Base-by-base conservation (phyloP, 2,797 vertebrate species). In the Chlorospingus semifuscus region DNA sequence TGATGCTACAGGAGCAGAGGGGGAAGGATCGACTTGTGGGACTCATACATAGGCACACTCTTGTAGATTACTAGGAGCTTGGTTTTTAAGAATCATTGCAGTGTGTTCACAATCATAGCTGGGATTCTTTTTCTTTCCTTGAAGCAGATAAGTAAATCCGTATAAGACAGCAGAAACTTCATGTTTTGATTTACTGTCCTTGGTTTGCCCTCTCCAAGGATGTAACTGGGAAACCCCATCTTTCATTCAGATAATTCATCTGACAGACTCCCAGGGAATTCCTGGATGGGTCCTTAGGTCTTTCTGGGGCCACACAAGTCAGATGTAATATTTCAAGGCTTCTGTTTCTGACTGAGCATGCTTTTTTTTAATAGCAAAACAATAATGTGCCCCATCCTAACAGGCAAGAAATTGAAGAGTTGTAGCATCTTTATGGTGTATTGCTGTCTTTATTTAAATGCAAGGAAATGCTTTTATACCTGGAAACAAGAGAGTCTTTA, bases 21-120 rank as follows among this genome's bases (percentile, higher is more conserved):
- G 2, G 3, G 3, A 14, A 42, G 23, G 4, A 8, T 11, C 6
- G 9, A 3, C n/a, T 41, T 64, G 0, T 6, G 21, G 8, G 4
- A 26, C 8, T 64, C 6, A 4, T 9, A 9, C 1, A 2, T 11
- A 17, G 6, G 2, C 3, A 20, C 6, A 1, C 6, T 49, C 60
- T 16, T 20, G 1, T 23, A 47, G 22, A 8, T 14, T 9, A 4
- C 11, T 26, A 19, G 11, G 6, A 63, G 21, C 4, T 19, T 60
- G 2, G 20, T 24, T 71, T 50, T 84, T 4, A n/a, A 80, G 6
- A 34, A 53, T 3, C 2, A 12, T 68, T 89, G n/a, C 4, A 1
- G 0, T 71, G 2, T 41, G 2, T 29, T 71, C 12, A 10, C 9
- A 57, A 57, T 29, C 3, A 9, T 16, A 57, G 42, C 26, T 86